Percentiles rank a stretch among this genome's conserved stretches.
These are phyloP conservation scores for Dusona sp. DNA, from an alignment of 2,888 invertebrate genomes.

Conservation along the genomic window DNA sequence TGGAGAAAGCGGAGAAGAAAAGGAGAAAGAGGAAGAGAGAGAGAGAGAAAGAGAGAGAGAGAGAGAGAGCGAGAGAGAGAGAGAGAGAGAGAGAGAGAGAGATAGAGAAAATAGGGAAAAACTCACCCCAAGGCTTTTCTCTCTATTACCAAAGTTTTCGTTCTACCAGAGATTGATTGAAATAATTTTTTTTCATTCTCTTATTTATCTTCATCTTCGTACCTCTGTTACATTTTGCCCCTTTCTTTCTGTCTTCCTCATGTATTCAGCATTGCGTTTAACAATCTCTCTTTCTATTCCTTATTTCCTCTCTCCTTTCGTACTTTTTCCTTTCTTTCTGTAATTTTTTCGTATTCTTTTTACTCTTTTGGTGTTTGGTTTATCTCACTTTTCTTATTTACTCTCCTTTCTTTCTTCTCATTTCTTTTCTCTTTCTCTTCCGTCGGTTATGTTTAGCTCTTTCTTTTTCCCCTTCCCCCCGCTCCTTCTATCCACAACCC, in stretches of 20 bases:
- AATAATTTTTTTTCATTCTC: constrained; percentile 40
- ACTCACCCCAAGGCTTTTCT: constrained; percentile 41
- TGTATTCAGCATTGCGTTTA: background rate
- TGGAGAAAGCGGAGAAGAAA: no score
- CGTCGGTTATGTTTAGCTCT: background rate
- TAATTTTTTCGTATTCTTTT: background rate
- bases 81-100: background rate
- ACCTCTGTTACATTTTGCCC: constrained; percentile 11
- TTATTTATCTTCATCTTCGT: constrained; percentile 8
- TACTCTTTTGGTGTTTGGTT: background rate
- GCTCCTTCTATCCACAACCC: constrained; percentile 26
- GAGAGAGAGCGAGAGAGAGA: background rate
- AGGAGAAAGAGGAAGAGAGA: constrained; percentile 39
- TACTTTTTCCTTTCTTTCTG: no score
- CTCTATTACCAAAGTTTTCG: constrained; percentile 59
- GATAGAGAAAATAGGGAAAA: constrained; percentile 39
- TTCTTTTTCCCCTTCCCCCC: background rate
- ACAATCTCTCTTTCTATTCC: background rate
- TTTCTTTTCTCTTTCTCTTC: background rate
- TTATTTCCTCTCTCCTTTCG: background rate
- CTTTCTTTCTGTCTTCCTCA: constrained; percentile 12
- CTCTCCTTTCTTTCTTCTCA: background rate
- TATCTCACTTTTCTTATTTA: background rate
- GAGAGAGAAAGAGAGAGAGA: constrained; percentile 7
- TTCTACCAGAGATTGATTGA: constrained; percentile 45